Conservation (phyloP, 1,140 invertebrate genomes). For the Tetramorium alpestre region DNA sequence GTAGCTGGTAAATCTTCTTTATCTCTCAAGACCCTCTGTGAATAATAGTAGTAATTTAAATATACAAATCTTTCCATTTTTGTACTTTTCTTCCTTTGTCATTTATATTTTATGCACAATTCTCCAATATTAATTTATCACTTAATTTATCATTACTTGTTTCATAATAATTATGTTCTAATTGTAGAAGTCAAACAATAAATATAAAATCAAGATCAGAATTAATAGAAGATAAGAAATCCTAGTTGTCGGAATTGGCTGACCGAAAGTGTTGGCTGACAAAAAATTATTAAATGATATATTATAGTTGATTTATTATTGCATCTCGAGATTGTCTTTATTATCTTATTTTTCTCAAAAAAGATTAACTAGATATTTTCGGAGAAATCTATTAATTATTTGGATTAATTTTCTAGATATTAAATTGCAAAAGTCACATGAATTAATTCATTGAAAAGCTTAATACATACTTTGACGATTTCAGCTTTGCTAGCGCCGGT, state of each 20-base stretch:
- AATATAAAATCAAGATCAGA: neutral
- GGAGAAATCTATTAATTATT: neutral
- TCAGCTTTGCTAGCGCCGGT: constrained; percentile 95
- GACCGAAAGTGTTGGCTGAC: neutral
- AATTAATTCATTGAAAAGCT: constrained; percentile 2
- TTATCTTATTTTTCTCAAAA: neutral
- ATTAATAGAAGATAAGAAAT: neutral
- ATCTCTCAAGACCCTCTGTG: constrained; percentile 90
- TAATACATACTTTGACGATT: constrained; percentile 91
- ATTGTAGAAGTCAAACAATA: neutral
- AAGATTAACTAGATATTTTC: neutral
- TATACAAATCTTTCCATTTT: neutral
- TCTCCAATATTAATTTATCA: neutral
- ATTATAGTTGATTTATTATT: neutral
- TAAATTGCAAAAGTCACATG: constrained; percentile 10
- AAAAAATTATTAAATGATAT: neutral
- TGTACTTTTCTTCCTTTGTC: neutral
- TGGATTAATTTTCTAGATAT: neutral
- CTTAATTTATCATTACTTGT: neutral
- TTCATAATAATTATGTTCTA: neutral
- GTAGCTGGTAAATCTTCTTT: constrained; percentile 91
- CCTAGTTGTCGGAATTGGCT: neutral
- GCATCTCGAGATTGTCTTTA: neutral
- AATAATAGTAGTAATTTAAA: constrained; percentile 69
- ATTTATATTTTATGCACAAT: neutral